These are phyloP conservation scores for Phycodurus eques DNA, from an alignment of 2,113 vertebrate species.

Conservation along the genomic window DNA sequence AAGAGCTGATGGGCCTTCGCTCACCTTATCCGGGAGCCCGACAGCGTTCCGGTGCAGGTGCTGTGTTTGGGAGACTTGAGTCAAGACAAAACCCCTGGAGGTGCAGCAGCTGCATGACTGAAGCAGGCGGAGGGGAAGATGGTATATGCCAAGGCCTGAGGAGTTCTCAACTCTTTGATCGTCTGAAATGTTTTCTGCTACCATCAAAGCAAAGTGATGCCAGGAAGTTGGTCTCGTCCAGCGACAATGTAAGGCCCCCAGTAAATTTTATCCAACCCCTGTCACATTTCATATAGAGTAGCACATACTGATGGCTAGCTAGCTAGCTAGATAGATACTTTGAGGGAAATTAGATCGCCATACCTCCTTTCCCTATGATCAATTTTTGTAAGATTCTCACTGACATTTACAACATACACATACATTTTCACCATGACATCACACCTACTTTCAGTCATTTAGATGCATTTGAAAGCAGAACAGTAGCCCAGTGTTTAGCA, in stretches of 20 bases:
- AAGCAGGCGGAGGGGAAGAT: slow-evolving; percentile 18
- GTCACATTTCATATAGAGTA: not conserved
- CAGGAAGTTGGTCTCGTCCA: slow-evolving; percentile 25
- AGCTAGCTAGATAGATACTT: not conserved
- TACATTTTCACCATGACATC: too few species aligned
- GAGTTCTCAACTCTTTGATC: slow-evolving; percentile 62
- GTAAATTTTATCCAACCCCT: not conserved
- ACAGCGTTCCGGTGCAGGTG: slow-evolving; percentile 59
- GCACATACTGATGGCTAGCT: not conserved
- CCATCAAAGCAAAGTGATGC: slow-evolving; percentile 38
- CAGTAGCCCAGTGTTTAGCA: too few species aligned
- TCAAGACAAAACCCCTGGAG: slow-evolving; percentile 49
- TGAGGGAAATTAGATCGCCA: too few species aligned
- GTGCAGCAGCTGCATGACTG: slow-evolving; percentile 34
- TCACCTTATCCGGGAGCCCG: slow-evolving; percentile 60
- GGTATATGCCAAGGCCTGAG: slow-evolving; percentile 35
- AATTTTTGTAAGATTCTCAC: too few species aligned
- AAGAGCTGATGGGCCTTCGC: slow-evolving; percentile 51
- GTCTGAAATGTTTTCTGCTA: slow-evolving; percentile 56
- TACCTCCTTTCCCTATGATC: too few species aligned
- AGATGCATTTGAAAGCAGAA: too few species aligned
- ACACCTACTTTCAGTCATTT: too few species aligned
- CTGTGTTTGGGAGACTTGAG: slow-evolving; percentile 51
- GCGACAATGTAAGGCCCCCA: not conserved
- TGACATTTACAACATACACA: too few species aligned